phyloP scores from a whole-genome alignment of 2,797 vertebrate genomes.

The Cossypha niveicapilla region DNA sequence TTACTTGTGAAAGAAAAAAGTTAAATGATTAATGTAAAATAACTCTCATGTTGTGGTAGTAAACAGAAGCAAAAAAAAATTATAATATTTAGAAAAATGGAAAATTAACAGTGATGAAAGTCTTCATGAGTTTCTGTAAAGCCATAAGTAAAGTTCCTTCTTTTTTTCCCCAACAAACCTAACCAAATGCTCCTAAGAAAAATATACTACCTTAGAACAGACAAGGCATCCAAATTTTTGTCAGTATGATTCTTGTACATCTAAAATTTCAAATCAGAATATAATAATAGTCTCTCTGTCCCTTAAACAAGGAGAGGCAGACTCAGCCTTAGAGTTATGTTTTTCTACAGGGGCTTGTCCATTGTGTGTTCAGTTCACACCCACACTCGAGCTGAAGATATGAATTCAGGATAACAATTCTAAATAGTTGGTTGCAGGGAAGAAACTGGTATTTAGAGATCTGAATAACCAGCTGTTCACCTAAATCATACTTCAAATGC shows the following conservation, averaged over 20 bases:
- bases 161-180: neutral
- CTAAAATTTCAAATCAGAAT: neutral
- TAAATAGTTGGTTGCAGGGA: neutral
- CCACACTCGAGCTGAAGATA: neutral
- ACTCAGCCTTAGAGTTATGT: neutral
- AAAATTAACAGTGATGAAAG: neutral
- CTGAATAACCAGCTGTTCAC: slow-evolving; percentile 17
- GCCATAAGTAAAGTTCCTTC: neutral
- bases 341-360: neutral
- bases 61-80: neutral
- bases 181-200: neutral
- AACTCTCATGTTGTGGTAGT: neutral
- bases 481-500: neutral
- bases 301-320: neutral
- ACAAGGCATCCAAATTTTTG: neutral
- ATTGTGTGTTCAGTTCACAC: neutral
- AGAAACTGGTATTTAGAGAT: neutral
- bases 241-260: neutral
- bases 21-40: neutral
- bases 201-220: neutral
- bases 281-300: neutral
- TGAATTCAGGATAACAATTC: neutral
- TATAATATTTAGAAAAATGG: neutral
- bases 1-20: slow-evolving; percentile 22
- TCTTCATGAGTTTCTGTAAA: neutral